A percentile compares a stretch with the other conserved stretches of the same genome.
phyloP scores from a whole-genome alignment of 2,797 vertebrate species.

The Chelon auratus region DNA sequence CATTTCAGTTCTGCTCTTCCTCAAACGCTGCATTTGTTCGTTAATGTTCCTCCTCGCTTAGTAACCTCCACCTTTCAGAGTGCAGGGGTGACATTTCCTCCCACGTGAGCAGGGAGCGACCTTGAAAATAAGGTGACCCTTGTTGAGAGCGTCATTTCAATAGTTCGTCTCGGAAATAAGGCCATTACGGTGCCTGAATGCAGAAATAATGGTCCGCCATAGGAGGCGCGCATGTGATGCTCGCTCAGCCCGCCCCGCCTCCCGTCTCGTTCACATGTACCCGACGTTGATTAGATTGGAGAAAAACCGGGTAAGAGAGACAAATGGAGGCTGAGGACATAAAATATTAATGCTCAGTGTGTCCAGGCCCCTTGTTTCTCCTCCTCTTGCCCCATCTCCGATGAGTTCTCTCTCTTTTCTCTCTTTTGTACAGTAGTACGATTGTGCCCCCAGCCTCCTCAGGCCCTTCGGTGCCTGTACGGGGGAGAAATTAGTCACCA shows the following conservation, averaged over 20 bases:
- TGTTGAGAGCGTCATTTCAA: slow-evolving; percentile 34
- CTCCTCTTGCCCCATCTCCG: slow-evolving; percentile 21
- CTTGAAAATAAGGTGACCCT: slow-evolving; percentile 33
- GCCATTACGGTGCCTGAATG: slow-evolving; percentile 27
- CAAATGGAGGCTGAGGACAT: slow-evolving; percentile 61
- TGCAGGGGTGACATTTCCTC: not conserved
- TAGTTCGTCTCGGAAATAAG: slow-evolving; percentile 28
- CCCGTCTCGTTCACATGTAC: slow-evolving; percentile 24
- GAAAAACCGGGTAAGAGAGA: slow-evolving; percentile 57
- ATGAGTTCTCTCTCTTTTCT: slow-evolving; percentile 37
- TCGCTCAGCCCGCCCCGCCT: not conserved
- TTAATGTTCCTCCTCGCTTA: slow-evolving; percentile 24
- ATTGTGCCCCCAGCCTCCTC: slow-evolving; percentile 22
- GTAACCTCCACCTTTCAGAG: slow-evolving; percentile 31
- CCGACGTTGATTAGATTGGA: slow-evolving; percentile 54
- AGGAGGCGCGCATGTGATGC: not conserved
- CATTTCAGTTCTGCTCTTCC: slow-evolving; percentile 10
- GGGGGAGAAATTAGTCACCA: slow-evolving; percentile 49
- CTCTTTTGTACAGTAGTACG: slow-evolving; percentile 18
- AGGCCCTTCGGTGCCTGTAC: slow-evolving; percentile 22
- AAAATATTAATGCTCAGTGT: slow-evolving; percentile 72
- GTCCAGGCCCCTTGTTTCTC: slow-evolving; percentile 44
- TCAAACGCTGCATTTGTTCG: slow-evolving; percentile 1
- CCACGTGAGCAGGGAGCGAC: slow-evolving; percentile 16
- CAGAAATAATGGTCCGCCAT: slow-evolving; percentile 22